Evolutionary conservation across 2,888 invertebrate species (phyloP).

Genomic region (Tachina fera): DNA sequence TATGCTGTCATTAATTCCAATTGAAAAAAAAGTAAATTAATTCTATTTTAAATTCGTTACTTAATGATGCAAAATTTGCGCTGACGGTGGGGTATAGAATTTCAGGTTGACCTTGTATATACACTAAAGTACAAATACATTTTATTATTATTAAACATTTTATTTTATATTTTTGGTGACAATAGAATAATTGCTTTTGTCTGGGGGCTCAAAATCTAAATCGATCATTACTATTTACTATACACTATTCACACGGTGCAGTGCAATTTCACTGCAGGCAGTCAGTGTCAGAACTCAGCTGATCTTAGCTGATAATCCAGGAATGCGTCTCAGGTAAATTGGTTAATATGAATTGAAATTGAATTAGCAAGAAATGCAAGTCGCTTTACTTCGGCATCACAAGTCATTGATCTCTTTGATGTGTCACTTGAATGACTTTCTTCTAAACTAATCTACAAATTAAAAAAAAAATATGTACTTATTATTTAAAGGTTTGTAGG

Average conservation of each 20-base stretch:
- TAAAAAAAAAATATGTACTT: not conserved
- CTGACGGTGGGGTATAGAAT: not conserved
- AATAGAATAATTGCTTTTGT: constrained; percentile 22
- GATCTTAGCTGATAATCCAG: not conserved
- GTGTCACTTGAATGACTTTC: too few relatives aligned
- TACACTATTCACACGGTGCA: too few relatives aligned
- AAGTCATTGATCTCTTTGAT: too few relatives aligned
- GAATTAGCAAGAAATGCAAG: too few relatives aligned
- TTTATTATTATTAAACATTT: too few relatives aligned
- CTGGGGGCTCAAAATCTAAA: not conserved
- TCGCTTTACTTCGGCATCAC: too few relatives aligned
- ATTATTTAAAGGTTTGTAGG: not conserved
- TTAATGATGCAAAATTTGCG: constrained; percentile 12
- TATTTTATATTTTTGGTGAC: not conserved
- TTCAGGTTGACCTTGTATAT: not conserved
- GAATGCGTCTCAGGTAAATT: too few relatives aligned
- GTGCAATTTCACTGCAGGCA: not conserved
- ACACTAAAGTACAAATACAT: not conserved
- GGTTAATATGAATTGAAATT: too few relatives aligned
- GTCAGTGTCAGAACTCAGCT: not conserved
- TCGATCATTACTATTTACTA: not conserved
- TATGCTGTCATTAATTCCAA: not conserved
- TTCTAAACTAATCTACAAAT: not conserved
- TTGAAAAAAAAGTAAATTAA: not conserved
- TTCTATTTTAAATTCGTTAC: not conserved